Evolutionary conservation across 2,113 vertebrate species (phyloP).

Genomic region (Psephotus haematonotus): DNA sequence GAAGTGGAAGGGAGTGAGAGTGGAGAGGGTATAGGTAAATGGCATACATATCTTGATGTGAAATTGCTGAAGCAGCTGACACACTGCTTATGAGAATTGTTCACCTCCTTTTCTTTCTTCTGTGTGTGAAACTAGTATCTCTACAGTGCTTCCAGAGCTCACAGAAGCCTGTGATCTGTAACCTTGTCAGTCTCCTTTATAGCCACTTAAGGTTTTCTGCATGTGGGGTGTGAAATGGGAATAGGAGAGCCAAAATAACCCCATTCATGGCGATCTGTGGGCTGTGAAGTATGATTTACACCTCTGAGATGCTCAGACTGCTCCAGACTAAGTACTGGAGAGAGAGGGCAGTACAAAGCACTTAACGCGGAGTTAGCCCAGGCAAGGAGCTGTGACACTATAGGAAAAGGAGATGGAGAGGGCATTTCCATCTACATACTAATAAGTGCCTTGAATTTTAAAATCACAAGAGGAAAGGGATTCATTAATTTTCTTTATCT

Average conservation of each 20-base stretch:
- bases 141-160: neutral
- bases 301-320: neutral
- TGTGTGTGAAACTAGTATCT: neutral
- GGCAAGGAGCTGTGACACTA: neutral
- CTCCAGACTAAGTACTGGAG: neutral
- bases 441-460: neutral
- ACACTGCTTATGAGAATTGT: neutral
- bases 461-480: neutral
- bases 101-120: neutral
- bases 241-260: neutral
- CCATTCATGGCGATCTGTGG: neutral
- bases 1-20: neutral
- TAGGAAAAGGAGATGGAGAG: neutral
- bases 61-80: neutral
- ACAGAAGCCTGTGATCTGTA: neutral
- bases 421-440: neutral
- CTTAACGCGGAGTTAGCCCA: rapidly evolving
- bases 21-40: rapidly evolving
- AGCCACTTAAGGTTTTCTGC: neutral
- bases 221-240: neutral
- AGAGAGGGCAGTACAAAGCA: neutral
- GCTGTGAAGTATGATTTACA: neutral
- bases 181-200: neutral
- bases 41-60: rapidly evolving
- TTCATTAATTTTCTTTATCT: neutral